Evolutionary conservation across 2,797 vertebrate genomes (phyloP), one percentile per base, ranked within the genome.

Genomic region (Furcifer pardalis): DNA sequence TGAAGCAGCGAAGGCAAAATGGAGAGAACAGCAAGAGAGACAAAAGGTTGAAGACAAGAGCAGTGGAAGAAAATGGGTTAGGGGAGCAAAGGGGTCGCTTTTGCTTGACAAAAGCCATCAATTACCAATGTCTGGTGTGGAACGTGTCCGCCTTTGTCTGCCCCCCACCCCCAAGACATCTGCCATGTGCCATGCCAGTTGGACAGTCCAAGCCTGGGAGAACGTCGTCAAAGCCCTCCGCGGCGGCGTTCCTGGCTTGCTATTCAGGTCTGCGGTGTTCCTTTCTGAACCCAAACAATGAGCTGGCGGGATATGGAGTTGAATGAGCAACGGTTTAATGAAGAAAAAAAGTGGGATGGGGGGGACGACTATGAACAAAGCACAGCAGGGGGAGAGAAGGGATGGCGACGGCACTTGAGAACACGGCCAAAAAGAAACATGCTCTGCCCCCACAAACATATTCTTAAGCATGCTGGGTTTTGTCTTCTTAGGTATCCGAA

Each of bases 171-270:
- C 32, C 17, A 17, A 93, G 97, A 98, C 98, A 98, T 99, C 98
- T 99, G 97, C 97, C 96, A 93, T 94, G 90, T 87, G 94, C 92
- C 92, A 95, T 96, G 96, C 96, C 97, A 96, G 97, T 94, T 95
- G 95, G 95, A 87, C 56, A 71, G 89, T 73, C 92, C 37, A 90
- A 91, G 90, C 94, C 83, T 91, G 17, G 93, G 93, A 94, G 94
- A 91, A 86, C 4, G 52, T 81, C 5, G 1, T 85, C 89, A 91
- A 93, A 92, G 95, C 95, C 95, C 94, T 94, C 91, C 89, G 35
- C 81, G 90, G 84, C 89, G 83, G 86, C 60, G 17, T 81, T 91
- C 91, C 86, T 81, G 79, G 94, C 90, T 88, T 8, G 60, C 87
- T 85, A 88, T 85, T 91, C 83, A 91, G 90, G 93, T 90, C 90